Conservation (phyloP, 2,113 vertebrate genomes). For the Paramormyrops kingsleyae region DNA sequence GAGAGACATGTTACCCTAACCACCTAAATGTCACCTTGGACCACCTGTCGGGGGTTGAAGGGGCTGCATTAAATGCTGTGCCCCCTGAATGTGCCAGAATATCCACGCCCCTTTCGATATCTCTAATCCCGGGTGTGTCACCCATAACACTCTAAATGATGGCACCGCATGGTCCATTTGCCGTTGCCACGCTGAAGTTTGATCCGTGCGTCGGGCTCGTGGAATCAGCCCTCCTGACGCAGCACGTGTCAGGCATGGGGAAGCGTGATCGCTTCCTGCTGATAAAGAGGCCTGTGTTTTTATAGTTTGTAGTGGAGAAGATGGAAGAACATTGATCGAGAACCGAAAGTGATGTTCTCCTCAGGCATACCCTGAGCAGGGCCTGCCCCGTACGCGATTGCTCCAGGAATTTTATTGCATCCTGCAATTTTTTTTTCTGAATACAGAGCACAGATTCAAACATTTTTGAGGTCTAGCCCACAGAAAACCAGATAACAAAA, state of each 20-base stretch:
- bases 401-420: not conserved
- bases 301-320: not conserved
- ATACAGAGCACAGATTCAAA: not conserved
- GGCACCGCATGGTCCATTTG: not conserved
- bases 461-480: not conserved
- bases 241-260: not conserved
- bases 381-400: not conserved
- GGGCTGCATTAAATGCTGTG: not conserved
- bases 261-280: not conserved
- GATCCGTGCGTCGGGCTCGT: not conserved
- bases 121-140: not conserved
- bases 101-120: not conserved
- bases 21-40: not conserved
- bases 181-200: not conserved
- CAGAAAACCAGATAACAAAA: not conserved
- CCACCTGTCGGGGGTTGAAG: too few relatives aligned
- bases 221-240: not conserved
- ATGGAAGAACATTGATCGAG: not conserved
- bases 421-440: not conserved
- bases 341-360: not conserved
- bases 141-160: not conserved
- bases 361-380: not conserved
- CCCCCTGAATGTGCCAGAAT: not conserved
- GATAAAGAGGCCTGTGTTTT: not conserved
- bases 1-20: not conserved